Base-by-base conservation (phyloP, 2,797 vertebrate genomes). In the Propithecus deckenii region DNA sequence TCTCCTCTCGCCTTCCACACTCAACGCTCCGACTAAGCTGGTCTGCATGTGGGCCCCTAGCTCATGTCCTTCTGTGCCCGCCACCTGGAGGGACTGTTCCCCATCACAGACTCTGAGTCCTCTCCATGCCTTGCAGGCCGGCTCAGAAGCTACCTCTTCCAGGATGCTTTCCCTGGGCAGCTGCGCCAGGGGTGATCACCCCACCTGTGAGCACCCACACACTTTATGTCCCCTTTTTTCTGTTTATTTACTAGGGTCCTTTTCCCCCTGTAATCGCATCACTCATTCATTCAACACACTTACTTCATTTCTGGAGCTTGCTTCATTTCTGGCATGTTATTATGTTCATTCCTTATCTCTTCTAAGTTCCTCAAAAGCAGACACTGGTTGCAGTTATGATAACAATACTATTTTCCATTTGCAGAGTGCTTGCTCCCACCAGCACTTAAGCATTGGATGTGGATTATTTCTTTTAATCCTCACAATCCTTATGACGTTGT, bases 21-120 rank as follows among this genome's bases (percentile, higher is more conserved):
- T 20, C 18, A 2, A 1, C 1, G 18, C 25, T 41, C 32, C 15
- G 69, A 4, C n/a, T 7, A 7, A 35, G 13, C 9, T 2, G 0
- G 43, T 10, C 61, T 11, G 0, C 4, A 0, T 6, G 25, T 3
- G 13, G 14, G 52, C 7, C 46, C 48, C 59, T 30, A 12, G 55
- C 6, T 75, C n/a, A 5, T 1, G 7, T 5, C 30, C 4, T 46
- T 59, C 87, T 81, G 48, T 14, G 8, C 74, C 20, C 15, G 14
- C 23, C 30, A 14, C 50, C n/a, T 50, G 25, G 14, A 46, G 43
- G 38, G 86, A 13, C 10, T 48, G 18, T 9, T 5, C 25, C 18
- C 32, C 18, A 1, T 71, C 4, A 8, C 35, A 9, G 41, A 43
- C 17, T 30, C 46, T 35, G 9, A 12, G 35, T 65, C 50, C 30